These are phyloP conservation scores for Encarsia formosa DNA, from an alignment of 2,888 invertebrate species.

Conservation along the genomic window DNA sequence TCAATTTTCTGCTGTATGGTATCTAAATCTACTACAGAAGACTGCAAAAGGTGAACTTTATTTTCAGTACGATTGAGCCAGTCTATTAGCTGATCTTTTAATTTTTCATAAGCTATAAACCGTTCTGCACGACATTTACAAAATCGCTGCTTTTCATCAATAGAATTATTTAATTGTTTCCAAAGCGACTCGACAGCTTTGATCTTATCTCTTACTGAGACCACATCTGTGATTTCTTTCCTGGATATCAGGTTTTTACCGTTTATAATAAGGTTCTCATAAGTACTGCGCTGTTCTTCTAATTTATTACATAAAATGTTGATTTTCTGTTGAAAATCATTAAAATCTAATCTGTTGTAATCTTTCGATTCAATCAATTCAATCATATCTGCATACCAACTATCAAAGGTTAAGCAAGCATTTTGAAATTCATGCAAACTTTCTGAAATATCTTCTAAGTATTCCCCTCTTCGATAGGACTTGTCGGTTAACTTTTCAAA, in stretches of 20 bases:
- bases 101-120: constrained; percentile 76
- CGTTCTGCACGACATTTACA: constrained; percentile 83
- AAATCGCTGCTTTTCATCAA: constrained; percentile 81
- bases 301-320: constrained; percentile 59
- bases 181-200: constrained; percentile 84
- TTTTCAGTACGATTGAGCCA: constrained; percentile 83
- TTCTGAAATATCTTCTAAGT: constrained; percentile 75
- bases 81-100: constrained; percentile 75
- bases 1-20: constrained; percentile 78
- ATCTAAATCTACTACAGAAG: constrained; percentile 85
- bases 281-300: constrained; percentile 53
- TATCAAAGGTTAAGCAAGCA: constrained; percentile 60
- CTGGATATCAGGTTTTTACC: constrained; percentile 77
- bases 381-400: constrained; percentile 65
- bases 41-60: constrained; percentile 69
- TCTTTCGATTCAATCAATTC: constrained; percentile 75
- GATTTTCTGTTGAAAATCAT: constrained; percentile 61
- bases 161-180: constrained; percentile 76
- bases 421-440: constrained; percentile 49
- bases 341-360: constrained; percentile 62
- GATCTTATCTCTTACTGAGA: constrained; percentile 76
- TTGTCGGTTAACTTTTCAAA: constrained; percentile 84
- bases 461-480: constrained; percentile 72
- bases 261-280: constrained; percentile 75
- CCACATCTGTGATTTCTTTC: constrained; percentile 86